Conservation (phyloP, 2,113 vertebrate genomes). For the Sylvilagus bachmani region DNA sequence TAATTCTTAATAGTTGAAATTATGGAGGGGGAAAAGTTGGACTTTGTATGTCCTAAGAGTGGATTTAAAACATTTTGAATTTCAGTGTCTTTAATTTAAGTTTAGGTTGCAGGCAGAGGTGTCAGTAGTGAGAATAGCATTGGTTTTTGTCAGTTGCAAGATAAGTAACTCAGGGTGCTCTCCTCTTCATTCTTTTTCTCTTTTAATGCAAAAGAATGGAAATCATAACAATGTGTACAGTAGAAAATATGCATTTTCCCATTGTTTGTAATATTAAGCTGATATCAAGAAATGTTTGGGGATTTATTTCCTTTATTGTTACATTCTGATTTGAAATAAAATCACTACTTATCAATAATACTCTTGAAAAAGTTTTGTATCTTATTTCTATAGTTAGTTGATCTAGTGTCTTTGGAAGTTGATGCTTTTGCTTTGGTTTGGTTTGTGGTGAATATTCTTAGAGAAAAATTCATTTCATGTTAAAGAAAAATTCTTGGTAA, state of each 20-base stretch:
- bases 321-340: slow-evolving; percentile 49
- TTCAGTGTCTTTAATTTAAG: not conserved
- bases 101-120: not conserved
- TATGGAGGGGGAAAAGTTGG: not conserved
- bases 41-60: not conserved
- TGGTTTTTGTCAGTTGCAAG: slow-evolving; percentile 21
- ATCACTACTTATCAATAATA: not conserved
- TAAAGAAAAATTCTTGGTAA: not conserved
- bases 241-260: not conserved
- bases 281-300: slow-evolving; percentile 32
- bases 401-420: slow-evolving; percentile 15
- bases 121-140: not conserved
- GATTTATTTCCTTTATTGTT: slow-evolving; percentile 56
- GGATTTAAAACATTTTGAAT: slow-evolving; percentile 5
- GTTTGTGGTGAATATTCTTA: not conserved
- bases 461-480: not conserved
- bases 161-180: not conserved
- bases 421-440: slow-evolving; percentile 7
- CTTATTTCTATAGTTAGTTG: not conserved
- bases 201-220: slow-evolving; percentile 2
- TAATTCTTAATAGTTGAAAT: not conserved
- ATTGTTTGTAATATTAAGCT: not conserved
- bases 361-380: slow-evolving; percentile 10
- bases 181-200: not conserved
- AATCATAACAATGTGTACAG: not conserved